phyloP scores from a whole-genome alignment of 2,113 vertebrate species.

The Hepsetus odoe region DNA sequence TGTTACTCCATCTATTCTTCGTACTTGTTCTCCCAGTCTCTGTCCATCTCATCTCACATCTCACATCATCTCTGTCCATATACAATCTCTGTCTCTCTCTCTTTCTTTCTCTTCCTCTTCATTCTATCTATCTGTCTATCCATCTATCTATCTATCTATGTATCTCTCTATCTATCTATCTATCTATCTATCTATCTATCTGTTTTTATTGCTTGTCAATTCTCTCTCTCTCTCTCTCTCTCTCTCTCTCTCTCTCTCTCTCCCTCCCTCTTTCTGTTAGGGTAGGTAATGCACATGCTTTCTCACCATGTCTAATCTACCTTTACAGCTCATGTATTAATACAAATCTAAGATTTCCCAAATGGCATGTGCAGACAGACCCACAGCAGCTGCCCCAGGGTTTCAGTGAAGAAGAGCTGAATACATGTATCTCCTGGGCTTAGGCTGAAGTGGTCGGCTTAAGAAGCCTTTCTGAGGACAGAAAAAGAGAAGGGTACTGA shows the following conservation, averaged over 20 bases:
- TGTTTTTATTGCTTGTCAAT: neutral
- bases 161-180: conserved; percentile 6
- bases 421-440: neutral
- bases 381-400: conserved; percentile 23
- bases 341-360: conserved; percentile 36
- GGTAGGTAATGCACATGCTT: no score
- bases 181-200: neutral
- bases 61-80: no score
- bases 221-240: neutral
- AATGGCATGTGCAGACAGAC: conserved; percentile 28
- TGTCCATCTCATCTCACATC: neutral
- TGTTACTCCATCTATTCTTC: neutral
- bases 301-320: no score
- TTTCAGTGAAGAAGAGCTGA: conserved; percentile 7
- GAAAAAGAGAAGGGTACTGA: conserved; percentile 4
- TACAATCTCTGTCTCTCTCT: neutral
- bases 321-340: conserved; percentile 27
- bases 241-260: conserved; percentile 1
- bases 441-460: conserved; percentile 19
- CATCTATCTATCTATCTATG: conserved; percentile 10
- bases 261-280: conserved; percentile 30
- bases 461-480: conserved; percentile 19
- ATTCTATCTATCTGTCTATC: neutral
- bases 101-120: neutral
- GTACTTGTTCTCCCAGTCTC: neutral